These are phyloP conservation scores for Oxytorus armatus DNA, from an alignment of 2,888 invertebrate species.

Conservation along the genomic window DNA sequence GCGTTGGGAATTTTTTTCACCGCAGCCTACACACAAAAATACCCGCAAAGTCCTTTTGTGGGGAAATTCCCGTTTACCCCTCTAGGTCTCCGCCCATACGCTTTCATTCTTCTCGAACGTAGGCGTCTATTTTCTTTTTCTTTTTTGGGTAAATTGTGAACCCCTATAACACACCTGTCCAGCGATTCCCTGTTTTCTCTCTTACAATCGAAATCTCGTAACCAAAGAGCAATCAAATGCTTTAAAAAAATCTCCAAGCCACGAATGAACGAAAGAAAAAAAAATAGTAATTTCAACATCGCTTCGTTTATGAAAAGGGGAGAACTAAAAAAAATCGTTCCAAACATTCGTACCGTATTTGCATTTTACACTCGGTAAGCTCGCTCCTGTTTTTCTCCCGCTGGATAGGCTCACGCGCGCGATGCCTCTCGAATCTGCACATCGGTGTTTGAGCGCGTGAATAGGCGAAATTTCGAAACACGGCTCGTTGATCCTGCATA, in stretches of 20 bases:
- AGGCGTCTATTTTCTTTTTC: background rate
- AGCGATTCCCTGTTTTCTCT: conserved; percentile 18
- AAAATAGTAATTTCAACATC: background rate
- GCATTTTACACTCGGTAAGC: too few relatives aligned
- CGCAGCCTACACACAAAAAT: background rate
- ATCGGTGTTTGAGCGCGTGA: too few relatives aligned
- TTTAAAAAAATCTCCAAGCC: conserved; percentile 4
- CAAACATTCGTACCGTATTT: background rate
- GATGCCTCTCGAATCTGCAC: conserved; percentile 15
- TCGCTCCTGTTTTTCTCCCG: too few relatives aligned
- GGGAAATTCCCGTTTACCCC: conserved; percentile 40
- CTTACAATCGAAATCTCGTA: conserved; percentile 1
- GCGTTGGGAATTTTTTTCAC: conserved; percentile 2
- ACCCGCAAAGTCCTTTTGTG: conserved; percentile 34
- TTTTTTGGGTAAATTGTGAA: conserved; percentile 27
- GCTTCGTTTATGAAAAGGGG: background rate
- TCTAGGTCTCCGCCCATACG: conserved; percentile 12
- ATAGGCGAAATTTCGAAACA: too few relatives aligned
- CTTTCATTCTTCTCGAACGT: background rate
- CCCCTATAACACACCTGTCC: conserved; percentile 28
- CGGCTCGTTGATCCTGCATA: background rate
- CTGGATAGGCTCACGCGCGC: too few relatives aligned
- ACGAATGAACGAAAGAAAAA: conserved; percentile 19
- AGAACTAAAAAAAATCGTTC: conserved; percentile 21
- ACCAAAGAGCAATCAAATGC: conserved; percentile 30